phyloP scores from a whole-genome alignment of 2,797 vertebrate genomes.

The Sciaenops ocellatus region DNA sequence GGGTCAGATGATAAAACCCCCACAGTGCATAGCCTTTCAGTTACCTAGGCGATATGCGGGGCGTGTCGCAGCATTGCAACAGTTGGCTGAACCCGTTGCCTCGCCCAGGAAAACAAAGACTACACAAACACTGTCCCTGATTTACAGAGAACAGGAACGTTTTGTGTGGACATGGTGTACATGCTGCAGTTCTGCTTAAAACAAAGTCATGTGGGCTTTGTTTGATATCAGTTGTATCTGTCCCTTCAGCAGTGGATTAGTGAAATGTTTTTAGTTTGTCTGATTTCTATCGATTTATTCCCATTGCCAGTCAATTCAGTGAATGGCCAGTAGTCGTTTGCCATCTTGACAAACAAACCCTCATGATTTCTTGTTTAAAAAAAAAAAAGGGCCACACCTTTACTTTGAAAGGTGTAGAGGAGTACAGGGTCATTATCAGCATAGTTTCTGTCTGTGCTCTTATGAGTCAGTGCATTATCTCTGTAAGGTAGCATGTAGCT shows the following conservation, averaged over 20 bases:
- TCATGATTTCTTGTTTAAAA: neutral
- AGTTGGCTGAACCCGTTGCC: slow-evolving; percentile 72
- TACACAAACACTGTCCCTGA: slow-evolving; percentile 65
- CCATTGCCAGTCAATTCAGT: neutral
- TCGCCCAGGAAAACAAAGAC: slow-evolving; percentile 73
- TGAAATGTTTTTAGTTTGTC: neutral
- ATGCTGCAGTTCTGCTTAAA: neutral
- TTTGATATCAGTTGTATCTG: neutral
- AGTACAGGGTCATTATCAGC: neutral
- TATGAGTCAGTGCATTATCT: slow-evolving; percentile 60
- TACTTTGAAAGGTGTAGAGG: slow-evolving; percentile 19
- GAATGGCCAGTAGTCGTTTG: neutral
- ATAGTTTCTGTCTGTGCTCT: slow-evolving; percentile 40
- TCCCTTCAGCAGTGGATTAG: neutral
- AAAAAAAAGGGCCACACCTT: slow-evolving; percentile 50
- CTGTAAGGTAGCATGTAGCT: slow-evolving; percentile 65
- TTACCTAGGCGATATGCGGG: slow-evolving; percentile 70
- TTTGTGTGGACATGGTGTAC: slow-evolving; percentile 10
- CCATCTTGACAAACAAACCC: neutral
- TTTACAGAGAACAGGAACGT: slow-evolving; percentile 54
- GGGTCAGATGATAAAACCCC: slow-evolving; percentile 65
- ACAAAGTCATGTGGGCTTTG: neutral
- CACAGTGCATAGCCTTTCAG: slow-evolving; percentile 57
- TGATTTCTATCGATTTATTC: neutral
- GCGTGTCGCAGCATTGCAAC: slow-evolving; percentile 74